Evolutionary conservation across 1,140 invertebrate species (phyloP).

Genomic region (Drosophila ogumai): DNA sequence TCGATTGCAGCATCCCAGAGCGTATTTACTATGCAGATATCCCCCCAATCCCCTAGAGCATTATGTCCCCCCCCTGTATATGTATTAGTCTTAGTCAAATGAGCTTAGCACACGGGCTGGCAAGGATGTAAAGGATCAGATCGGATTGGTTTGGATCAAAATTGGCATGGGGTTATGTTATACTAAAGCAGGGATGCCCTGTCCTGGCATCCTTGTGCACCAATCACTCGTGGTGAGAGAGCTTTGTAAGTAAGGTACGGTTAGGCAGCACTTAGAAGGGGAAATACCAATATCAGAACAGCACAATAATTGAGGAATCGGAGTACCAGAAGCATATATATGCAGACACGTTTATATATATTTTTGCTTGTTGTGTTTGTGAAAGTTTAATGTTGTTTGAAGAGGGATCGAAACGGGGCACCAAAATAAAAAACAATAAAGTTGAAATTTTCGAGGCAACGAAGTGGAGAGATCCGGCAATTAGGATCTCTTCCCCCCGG

Average conservation of each 20-base stretch:
- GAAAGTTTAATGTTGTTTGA: constrained; percentile 61
- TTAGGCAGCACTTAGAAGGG: constrained; percentile 27
- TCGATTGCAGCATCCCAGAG: constrained; percentile 15
- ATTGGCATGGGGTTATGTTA: constrained; percentile 33
- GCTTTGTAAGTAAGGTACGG: constrained; percentile 69
- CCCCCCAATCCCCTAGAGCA: background rate
- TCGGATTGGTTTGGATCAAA: background rate
- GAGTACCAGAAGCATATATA: constrained; percentile 57
- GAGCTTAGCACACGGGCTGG: constrained; percentile 56
- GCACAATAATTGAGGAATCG: constrained; percentile 71
- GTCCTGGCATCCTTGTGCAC: background rate
- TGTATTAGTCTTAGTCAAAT: constrained; percentile 57
- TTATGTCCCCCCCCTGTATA: constrained; percentile 15
- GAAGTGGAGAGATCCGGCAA: constrained; percentile 40
- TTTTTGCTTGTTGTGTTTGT: constrained; percentile 77
- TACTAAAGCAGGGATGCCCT: constrained; percentile 5
- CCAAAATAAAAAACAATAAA: constrained; percentile 68
- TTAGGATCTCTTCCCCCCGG: constrained; percentile 2
- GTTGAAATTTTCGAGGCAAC: constrained; percentile 58
- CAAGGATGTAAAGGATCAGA: constrained; percentile 16
- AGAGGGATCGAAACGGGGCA: constrained; percentile 26
- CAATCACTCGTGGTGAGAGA: constrained; percentile 53
- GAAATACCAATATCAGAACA: constrained; percentile 40
- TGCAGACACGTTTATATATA: constrained; percentile 53
- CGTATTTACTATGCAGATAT: constrained; percentile 8